Evolutionary conservation across 2,113 vertebrate genomes (phyloP).

Genomic region (Lycocorax pyrrhopterus): DNA sequence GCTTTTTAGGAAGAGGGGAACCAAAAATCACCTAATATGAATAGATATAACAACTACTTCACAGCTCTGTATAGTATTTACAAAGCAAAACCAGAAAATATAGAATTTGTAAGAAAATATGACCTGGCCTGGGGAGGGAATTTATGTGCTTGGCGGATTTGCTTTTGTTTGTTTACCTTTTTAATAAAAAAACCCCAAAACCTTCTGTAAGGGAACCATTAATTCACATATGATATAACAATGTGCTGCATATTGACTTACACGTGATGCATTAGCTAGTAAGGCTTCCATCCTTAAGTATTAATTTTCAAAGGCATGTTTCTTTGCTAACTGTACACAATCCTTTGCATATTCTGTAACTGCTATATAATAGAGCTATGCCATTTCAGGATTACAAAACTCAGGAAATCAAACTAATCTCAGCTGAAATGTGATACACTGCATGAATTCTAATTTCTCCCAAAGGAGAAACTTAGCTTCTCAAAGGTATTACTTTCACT

Average conservation of each 20-base stretch:
- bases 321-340: not conserved
- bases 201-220: not conserved
- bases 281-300: not conserved
- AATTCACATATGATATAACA: not conserved
- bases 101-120: not conserved
- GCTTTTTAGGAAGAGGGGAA: not conserved
- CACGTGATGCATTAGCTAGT: not conserved
- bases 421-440: slow-evolving; percentile 1
- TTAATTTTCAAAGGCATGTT: not conserved
- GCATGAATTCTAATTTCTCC: not conserved
- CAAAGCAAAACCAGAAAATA: not conserved
- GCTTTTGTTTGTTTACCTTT: not conserved
- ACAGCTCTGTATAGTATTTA: not conserved
- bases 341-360: not conserved
- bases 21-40: not conserved
- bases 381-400: not conserved
- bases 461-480: not conserved
- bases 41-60: not conserved
- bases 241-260: not conserved
- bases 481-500: not conserved
- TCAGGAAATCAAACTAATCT: slow-evolving; percentile 8
- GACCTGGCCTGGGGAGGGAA: not conserved
- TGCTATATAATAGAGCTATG: not conserved
- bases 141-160: not conserved
- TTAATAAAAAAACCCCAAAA: not conserved